A percentile compares a stretch with the other conserved stretches of the same genome.
Evolutionary conservation across 1,140 invertebrate species (phyloP).

Genomic region (Luehdorfia chinensis): DNA sequence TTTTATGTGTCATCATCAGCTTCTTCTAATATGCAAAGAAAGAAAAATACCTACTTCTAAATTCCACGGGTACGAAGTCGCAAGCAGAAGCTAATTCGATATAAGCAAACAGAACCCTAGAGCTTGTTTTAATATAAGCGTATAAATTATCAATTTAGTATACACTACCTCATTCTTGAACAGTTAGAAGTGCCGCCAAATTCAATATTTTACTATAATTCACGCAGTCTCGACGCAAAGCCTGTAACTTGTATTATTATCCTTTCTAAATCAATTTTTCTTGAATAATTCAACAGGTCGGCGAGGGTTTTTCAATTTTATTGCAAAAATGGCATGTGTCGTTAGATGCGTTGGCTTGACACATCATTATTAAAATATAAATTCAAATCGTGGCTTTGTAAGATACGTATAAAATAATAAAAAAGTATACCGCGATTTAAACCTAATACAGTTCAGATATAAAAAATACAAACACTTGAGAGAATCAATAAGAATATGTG

Average conservation of each 20-base stretch:
- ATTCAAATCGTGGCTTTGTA: background rate
- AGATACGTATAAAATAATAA: constrained; percentile 1
- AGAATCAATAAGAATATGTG: no score
- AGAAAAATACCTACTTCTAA: no score
- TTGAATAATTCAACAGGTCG: constrained; percentile 63
- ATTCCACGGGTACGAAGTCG: no score
- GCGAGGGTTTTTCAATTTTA: constrained; percentile 42
- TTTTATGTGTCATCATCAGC: no score
- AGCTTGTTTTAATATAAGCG: no score
- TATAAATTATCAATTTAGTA: constrained; percentile 13
- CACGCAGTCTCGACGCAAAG: constrained; percentile 52
- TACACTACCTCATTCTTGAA: constrained; percentile 3
- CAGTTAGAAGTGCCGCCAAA: constrained; percentile 23
- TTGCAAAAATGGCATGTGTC: constrained; percentile 47
- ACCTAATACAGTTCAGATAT: no score
- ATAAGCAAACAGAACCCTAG: no score
- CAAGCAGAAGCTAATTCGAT: no score
- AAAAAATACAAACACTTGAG: no score
- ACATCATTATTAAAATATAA: constrained; percentile 20
- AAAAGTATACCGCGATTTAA: no score
- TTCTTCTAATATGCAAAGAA: no score
- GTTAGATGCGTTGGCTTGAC: constrained; percentile 36
- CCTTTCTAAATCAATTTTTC: constrained; percentile 58
- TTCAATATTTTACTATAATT: constrained; percentile 63
- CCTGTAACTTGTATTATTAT: constrained; percentile 51